Base-by-base conservation (phyloP, 2,113 vertebrate species). In the Colaptes auratus region DNA sequence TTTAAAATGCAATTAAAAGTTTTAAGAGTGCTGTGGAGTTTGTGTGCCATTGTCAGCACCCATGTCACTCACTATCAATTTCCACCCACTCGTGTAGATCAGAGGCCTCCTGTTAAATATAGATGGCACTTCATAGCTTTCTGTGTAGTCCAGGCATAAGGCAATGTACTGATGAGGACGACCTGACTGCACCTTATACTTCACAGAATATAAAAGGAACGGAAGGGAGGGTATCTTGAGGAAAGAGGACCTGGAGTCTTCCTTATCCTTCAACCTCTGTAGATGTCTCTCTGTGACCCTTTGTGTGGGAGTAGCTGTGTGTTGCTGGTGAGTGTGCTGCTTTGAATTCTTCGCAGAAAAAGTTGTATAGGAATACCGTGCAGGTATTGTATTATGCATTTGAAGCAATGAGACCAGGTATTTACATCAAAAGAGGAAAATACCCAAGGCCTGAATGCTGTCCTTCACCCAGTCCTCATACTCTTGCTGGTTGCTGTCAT, bases 1-100 rank as follows among this genome's bases (percentile, higher is more conserved):
- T 95, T 96, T 92, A 95, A 95, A 96, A 95, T 93, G 93, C 94
- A 95, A 94, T 95, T 97, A 97, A 95, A 96, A 95, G 96, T 97
- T 96, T 97, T 91, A 78, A 78, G 86, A 65, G 55, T 70, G 70
- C 66, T 0, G 0, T 1, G 9, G 82, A 95, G 92, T 94, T 96
- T 96, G 76, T 73, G 77, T 84, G 88, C 86, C 67, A 64, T 90
- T 97, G 90, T 97, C 94, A 82, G 77, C 24, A 11, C 53, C 80
- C 80, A 35, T 75, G 88, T 92, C 95, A 93, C 77, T 94, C 73
- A 39, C 70, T 71, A 82, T 72, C 12, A 4, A 59, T 86, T 95
- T 88, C 94, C 86, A 95, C 94, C 94, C 92, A 96, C 94, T 92
- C 90, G 19, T 88, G 60, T 1, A 84, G 88, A 94, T 94, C 88